Base-by-base conservation (phyloP, 2,113 vertebrate genomes). In the Pachyramphus minor region DNA sequence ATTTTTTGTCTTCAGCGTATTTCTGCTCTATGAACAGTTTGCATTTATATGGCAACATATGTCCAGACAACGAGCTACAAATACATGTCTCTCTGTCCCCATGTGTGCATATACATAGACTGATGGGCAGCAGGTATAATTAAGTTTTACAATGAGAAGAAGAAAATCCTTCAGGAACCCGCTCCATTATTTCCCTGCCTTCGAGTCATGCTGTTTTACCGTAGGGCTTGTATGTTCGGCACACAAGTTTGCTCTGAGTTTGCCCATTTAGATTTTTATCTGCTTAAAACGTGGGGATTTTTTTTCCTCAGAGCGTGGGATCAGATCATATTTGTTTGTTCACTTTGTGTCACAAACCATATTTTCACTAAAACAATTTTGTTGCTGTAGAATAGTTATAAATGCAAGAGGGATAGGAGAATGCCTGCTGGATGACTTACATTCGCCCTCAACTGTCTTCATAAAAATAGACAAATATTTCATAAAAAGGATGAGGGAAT, bases 61-160 rank as follows among this genome's bases (percentile, higher is more conserved):
- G 8, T 44, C 20, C 39, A 37, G 62, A n/a, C 11, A 28, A 16
- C 1, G 30, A 41, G 55, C 41, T 23, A 9, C 47, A 64, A 72
- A 41, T 8, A 5, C 12, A 0, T 2, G 6, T 76, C 2, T 4
- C n/a, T 78, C 41, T 23, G 35, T 45, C 21, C 56, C 62, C 22
- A 0, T 1, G 9, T 19, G 0, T 2, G 2, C 21, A 2, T 15
- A 14, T 0, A 0, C 28, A 3, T 0, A 5, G 42, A 9, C 5
- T 2, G 1, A 15, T 17, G 50, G 30, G n/a, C 78, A 90, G 72
- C 1, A 31, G 68, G 59, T 64, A 33, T 2, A 62, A 18, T 21
- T 50, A 12, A 15, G 23, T 83, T 96, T 85, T 89, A 35, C 33
- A 44, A 1, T 0, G 18, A 74, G 35, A 73, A 79, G 49, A 77